Percentiles rank a stretch among this genome's conserved stretches.
phyloP scores from a whole-genome alignment of 2,888 invertebrate genomes.

The Blera fallax region DNA sequence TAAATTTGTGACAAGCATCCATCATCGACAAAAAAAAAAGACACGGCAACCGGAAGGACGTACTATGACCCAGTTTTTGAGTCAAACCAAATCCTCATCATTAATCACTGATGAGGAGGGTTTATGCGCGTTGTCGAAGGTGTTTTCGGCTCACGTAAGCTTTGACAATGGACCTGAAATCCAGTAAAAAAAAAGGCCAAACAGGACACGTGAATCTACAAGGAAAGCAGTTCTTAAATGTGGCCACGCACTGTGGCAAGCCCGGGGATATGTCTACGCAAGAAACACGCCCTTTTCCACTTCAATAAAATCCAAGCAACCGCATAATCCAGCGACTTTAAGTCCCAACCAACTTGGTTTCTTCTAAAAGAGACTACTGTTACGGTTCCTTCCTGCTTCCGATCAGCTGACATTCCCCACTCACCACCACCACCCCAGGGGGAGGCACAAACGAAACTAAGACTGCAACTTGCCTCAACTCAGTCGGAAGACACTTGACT shows the following conservation, averaged over 20 bases:
- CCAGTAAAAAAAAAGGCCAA: not conserved
- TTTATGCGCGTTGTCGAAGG: conserved; percentile 30
- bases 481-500: conserved; percentile 66
- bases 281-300: not conserved
- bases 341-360: not conserved
- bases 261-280: too few relatives aligned
- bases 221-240: too few relatives aligned
- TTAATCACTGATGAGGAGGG: conserved; percentile 52
- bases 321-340: conserved; percentile 32
- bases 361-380: conserved; percentile 19
- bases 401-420: not conserved
- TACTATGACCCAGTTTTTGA: conserved; percentile 42
- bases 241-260: too few relatives aligned
- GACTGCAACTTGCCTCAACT: conserved; percentile 2
- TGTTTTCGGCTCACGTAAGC: not conserved
- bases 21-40: conserved; percentile 39
- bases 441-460: not conserved
- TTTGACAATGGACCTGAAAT: not conserved
- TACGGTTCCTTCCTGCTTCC: conserved; percentile 16
- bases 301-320: conserved; percentile 5
- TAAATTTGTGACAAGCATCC: conserved; percentile 42
- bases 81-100: conserved; percentile 27
- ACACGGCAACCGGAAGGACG: conserved; percentile 12
- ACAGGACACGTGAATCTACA: too few relatives aligned
- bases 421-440: too few relatives aligned